Percentiles rank a stretch among this genome's conserved stretches.
These are phyloP conservation scores for Sus scrofa DNA, from an alignment of 2,113 vertebrate species.

Conservation along the genomic window T2T-Sscrofa CM000817.6:83718001-83718500, in stretches of 20 bases:
- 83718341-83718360: background rate
- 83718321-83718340: background rate
- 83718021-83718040: background rate
- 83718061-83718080: background rate
- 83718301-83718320: background rate
- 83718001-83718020: background rate
- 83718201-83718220: background rate
- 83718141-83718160: background rate
- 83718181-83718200: background rate
- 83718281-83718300: background rate
- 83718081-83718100: background rate
- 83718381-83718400: background rate
- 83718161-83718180: background rate
- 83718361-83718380: background rate
- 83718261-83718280: background rate
- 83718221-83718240: background rate
- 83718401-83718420: background rate
- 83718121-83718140: background rate
- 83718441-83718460: background rate
- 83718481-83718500: background rate
- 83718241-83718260: background rate
- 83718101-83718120: background rate
- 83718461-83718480: background rate
- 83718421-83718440: background rate
- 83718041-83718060: background rate